Conservation (phyloP, 1,140 invertebrate species). For the Laupala kohalensis region DNA sequence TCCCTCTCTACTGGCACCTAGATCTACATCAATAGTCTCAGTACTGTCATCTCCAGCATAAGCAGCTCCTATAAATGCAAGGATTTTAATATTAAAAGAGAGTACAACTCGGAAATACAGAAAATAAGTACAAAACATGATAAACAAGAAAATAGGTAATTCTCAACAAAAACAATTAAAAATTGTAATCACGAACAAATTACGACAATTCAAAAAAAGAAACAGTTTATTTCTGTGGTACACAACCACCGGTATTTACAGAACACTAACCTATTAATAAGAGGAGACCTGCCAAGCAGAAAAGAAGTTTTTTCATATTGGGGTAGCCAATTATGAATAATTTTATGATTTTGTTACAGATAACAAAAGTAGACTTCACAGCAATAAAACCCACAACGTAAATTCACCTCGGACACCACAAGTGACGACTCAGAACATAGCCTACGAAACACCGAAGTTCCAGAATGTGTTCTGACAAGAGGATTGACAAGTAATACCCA, state of each 20-base stretch:
- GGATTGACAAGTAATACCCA: constrained; percentile 17
- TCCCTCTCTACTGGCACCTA: constrained; percentile 65
- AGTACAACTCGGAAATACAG: constrained; percentile 2
- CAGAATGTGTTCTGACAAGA: constrained; percentile 3
- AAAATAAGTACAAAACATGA: not conserved
- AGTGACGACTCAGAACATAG: no score
- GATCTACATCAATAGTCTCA: constrained; percentile 51
- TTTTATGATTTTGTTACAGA: not conserved
- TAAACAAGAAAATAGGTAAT: not conserved
- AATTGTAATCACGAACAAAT: no score
- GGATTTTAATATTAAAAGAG: constrained; percentile 16
- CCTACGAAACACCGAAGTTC: no score
- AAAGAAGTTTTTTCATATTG: not conserved
- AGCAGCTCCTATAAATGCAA: constrained; percentile 25
- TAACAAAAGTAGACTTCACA: not conserved
- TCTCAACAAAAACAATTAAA: no score
- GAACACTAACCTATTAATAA: not conserved
- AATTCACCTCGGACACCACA: not conserved
- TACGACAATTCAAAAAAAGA: no score
- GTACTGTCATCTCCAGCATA: constrained; percentile 28
- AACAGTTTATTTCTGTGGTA: no score
- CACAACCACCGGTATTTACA: not conserved
- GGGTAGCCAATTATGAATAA: not conserved
- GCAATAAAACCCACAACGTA: not conserved
- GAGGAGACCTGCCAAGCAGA: not conserved